Evolutionary conservation across 2,113 vertebrate species (phyloP).

Genomic region (Syngnathoides biaculeatus): DNA sequence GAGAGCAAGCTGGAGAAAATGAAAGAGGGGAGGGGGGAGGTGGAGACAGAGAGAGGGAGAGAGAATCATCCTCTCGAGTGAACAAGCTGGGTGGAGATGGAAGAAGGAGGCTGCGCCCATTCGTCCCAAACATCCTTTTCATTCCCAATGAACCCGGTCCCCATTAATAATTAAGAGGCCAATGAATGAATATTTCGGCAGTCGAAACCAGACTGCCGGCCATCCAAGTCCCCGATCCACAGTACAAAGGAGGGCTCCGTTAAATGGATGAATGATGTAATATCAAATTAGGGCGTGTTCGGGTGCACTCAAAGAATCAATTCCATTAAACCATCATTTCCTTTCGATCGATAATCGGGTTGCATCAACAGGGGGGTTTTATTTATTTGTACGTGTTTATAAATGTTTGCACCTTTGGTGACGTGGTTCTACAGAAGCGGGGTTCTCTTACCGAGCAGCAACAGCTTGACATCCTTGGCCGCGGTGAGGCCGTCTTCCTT

Average conservation of each 20-base stretch:
- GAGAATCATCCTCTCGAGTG: conserved; percentile 34
- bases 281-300: conserved; percentile 15
- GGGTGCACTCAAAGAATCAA: neutral
- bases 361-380: no score
- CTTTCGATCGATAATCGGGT: no score
- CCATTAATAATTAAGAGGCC: conserved; percentile 1
- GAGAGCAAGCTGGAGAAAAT: conserved; percentile 20
- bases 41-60: neutral
- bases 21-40: conserved; percentile 9
- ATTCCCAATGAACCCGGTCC: neutral
- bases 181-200: conserved; percentile 23
- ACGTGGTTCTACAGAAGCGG: conserved; percentile 4
- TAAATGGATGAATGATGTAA: conserved; percentile 6
- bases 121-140: conserved; percentile 7
- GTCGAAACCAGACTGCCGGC: conserved; percentile 3
- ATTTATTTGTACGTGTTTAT: no score
- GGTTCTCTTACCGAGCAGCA: conserved; percentile 86
- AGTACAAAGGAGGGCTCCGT: neutral
- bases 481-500: conserved; percentile 92
- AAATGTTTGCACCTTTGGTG: neutral
- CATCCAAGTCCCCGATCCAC: conserved; percentile 1
- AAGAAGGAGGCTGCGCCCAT: conserved; percentile 39
- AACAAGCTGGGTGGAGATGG: conserved; percentile 48
- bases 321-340: neutral
- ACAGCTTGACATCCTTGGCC: conserved; percentile 95